Evolutionary conservation across 1,140 invertebrate species (phyloP).

Genomic region (Halictus rubicundus): DNA sequence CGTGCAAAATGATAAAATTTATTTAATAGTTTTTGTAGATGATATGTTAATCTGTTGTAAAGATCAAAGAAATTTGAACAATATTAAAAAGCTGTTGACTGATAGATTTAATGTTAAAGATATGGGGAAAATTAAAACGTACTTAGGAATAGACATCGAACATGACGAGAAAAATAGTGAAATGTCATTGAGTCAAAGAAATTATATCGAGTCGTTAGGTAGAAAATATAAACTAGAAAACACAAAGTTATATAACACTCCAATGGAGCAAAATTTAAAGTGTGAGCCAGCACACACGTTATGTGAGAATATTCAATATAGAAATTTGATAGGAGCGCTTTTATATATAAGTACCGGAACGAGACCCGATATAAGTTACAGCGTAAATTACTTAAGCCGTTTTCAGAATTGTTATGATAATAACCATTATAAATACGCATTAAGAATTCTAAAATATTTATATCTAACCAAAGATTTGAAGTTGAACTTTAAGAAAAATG

Average conservation of each 20-base stretch:
- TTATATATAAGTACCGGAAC: slow-evolving; percentile 74
- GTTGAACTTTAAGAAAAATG: slow-evolving; percentile 16
- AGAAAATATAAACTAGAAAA: slow-evolving; percentile 69
- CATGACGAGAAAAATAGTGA: slow-evolving; percentile 59
- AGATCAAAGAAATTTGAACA: no score
- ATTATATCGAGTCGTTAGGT: slow-evolving; percentile 74
- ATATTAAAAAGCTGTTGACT: not conserved
- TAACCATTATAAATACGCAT: slow-evolving; percentile 74
- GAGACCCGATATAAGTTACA: slow-evolving; percentile 68
- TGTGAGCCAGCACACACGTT: not conserved
- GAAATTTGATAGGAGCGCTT: slow-evolving; percentile 70
- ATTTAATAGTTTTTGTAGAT: no score
- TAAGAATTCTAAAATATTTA: slow-evolving; percentile 64
- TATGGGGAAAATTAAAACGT: slow-evolving; percentile 61
- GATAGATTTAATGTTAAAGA: slow-evolving; percentile 57
- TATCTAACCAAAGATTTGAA: slow-evolving; percentile 67
- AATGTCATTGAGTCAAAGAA: slow-evolving; percentile 70
- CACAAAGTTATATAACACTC: slow-evolving; percentile 51
- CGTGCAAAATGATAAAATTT: no score
- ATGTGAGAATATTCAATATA: slow-evolving; percentile 54
- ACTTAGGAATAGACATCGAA: slow-evolving; percentile 64
- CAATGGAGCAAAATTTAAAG: slow-evolving; percentile 76
- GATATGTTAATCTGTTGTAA: no score
- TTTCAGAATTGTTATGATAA: slow-evolving; percentile 70
- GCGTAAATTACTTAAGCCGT: slow-evolving; percentile 66